Evolutionary conservation across 2,888 invertebrate species (phyloP), one percentile per base, ranked within the genome.

Genomic region (Alcis repandata): DNA sequence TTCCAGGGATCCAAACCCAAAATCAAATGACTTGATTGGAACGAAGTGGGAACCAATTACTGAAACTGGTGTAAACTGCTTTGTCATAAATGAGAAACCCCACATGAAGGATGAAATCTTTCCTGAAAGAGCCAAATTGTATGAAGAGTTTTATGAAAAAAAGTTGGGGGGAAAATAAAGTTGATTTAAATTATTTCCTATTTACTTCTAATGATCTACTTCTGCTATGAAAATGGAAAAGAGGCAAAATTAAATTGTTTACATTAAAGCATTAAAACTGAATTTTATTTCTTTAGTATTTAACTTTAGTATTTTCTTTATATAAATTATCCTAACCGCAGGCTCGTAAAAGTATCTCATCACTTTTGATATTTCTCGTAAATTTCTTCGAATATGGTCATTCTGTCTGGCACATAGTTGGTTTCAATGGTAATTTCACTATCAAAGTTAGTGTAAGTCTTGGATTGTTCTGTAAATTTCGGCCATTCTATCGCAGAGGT

Each of bases 1-100:
- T 71, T 89, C 51, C 83, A 94, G 94, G 11, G 78, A 91, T 66
- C 94, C 94, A 2, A 89, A 92, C 51, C 89, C 90, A 0, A 73
- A 74, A 54, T 72, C 75, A 10, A 80, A 86, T 59, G 74, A 79
- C 38, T 33, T 83, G 19, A 78, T 88, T 38, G 76, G 82, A 1
- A 82, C 80, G 0, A 85, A 80, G 63, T 93, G 93, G 94, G 82
- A 87, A 46, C 87, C 90, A 0, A 74, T 86, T 4, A 68, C 82
- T 1, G 80, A 84, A 19, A 72, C 75, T 13, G 78, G 78, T 0
- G 60, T 82, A 20, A 69, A 77, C 1, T 90, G 88, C 66, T 73
- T 92, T 36, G 76, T 85, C 1, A 90, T 94, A 57, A 86, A 87
- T 60, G 82, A 87, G 20, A 75, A 84, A 54, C 73, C 89, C 9